Evolutionary conservation across 2,113 vertebrate species (phyloP).

Genomic region (Paraplagusia blochii): DNA sequence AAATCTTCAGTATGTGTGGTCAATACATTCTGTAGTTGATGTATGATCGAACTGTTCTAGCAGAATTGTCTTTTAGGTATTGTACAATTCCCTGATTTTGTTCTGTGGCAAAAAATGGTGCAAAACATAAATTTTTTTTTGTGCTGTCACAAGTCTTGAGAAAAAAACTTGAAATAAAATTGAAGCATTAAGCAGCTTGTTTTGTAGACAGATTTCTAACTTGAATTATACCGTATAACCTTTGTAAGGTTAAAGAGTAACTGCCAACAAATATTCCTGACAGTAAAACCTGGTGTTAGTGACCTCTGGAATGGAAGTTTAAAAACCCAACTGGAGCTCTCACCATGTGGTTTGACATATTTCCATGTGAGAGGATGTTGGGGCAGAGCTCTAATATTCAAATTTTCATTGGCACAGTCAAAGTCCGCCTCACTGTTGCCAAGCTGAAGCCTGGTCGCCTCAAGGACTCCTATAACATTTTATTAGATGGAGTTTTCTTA

Average conservation of each 20-base stretch:
- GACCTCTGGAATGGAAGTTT: neutral
- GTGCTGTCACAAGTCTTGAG: neutral
- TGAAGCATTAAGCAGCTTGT: neutral
- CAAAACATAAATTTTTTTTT: neutral
- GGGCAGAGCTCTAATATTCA: conserved; percentile 4
- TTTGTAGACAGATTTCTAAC: neutral
- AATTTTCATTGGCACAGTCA: neutral
- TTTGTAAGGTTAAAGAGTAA: neutral
- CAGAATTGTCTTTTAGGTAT: too few species aligned
- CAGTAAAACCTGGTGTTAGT: neutral
- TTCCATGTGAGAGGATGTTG: neutral
- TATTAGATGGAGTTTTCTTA: conserved; percentile 3
- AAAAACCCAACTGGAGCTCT: neutral
- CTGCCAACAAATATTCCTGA: neutral
- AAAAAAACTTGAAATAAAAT: neutral
- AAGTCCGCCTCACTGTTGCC: conserved; percentile 2
- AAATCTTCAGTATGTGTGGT: too few species aligned
- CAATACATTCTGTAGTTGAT: too few species aligned
- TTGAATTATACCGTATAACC: neutral
- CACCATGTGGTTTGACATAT: neutral
- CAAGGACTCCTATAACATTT: conserved; percentile 10
- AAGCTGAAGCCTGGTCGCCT: neutral
- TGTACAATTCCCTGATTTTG: too few species aligned
- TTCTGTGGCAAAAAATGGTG: too few species aligned
- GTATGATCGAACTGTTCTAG: too few species aligned